A percentile compares a stretch with the other conserved stretches of the same genome.
Evolutionary conservation across 2,888 invertebrate species (phyloP).

Genomic region (Mythimna albipuncta): DNA sequence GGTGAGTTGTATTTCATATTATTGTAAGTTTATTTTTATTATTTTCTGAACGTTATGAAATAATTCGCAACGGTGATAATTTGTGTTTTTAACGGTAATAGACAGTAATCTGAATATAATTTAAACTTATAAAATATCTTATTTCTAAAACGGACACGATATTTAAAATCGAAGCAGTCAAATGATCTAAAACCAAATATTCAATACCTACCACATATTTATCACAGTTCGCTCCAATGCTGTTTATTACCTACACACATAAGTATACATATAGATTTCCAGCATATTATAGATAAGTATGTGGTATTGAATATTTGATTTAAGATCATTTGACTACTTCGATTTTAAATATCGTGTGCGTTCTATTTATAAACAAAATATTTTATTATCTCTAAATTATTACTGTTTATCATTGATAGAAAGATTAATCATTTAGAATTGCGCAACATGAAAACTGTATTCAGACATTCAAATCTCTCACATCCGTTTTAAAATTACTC

Average conservation of each 20-base stretch:
- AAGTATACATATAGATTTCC: not conserved
- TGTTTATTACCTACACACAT: slow-evolving; percentile 5
- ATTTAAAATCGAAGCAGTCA: slow-evolving; percentile 1
- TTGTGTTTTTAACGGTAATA: not conserved
- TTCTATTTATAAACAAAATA: no score
- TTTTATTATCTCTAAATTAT: no score
- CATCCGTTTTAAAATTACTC: slow-evolving; percentile 51
- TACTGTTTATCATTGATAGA: no score
- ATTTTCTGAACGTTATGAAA: not conserved
- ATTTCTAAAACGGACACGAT: not conserved
- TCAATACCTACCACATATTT: slow-evolving; percentile 3
- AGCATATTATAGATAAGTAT: slow-evolving; percentile 1
- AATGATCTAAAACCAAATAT: slow-evolving; percentile 6
- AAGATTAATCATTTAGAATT: not conserved
- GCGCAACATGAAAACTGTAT: slow-evolving; percentile 37
- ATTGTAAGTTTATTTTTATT: not conserved
- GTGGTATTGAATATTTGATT: no score
- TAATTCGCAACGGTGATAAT: not conserved
- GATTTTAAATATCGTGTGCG: no score
- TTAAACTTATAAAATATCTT: no score
- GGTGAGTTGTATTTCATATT: slow-evolving; percentile 22
- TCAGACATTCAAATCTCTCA: slow-evolving; percentile 58
- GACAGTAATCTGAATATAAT: no score
- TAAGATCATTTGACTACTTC: no score
- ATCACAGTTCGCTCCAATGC: slow-evolving; percentile 5